phyloP scores from a whole-genome alignment of 1,140 invertebrate genomes.

The Elymnias hypermnestra region DNA sequence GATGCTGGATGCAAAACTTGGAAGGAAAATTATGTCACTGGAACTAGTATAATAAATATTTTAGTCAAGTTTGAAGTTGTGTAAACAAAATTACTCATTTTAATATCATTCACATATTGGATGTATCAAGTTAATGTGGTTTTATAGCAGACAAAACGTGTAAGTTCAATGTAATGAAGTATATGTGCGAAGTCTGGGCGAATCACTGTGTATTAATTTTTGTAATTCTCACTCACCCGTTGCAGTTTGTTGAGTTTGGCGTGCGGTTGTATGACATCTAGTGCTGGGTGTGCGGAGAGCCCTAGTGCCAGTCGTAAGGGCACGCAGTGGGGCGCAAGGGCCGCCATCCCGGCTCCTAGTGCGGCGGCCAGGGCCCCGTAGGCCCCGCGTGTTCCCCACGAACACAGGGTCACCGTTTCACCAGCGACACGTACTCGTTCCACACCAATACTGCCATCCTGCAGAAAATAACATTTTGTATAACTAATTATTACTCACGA shows the following conservation, averaged over 20 bases:
- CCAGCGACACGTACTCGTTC: slow-evolving; percentile 47
- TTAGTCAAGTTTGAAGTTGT: too few species aligned
- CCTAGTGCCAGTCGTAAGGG: slow-evolving; percentile 45
- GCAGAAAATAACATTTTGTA: slow-evolving; percentile 1
- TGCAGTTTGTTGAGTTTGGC: slow-evolving; percentile 39
- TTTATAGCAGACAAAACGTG: too few species aligned
- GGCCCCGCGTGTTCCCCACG: slow-evolving; percentile 46
- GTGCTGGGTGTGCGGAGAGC: slow-evolving; percentile 22
- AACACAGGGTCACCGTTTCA: slow-evolving; percentile 34
- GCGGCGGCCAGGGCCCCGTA: slow-evolving; percentile 49
- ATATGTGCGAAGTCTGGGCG: too few species aligned
- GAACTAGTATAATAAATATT: too few species aligned
- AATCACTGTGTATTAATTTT: too few species aligned
- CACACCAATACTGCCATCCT: slow-evolving; percentile 49
- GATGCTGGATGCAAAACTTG: too few species aligned
- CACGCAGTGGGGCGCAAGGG: slow-evolving; percentile 38
- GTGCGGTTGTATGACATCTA: slow-evolving; percentile 10
- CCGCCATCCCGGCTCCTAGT: slow-evolving; percentile 49
- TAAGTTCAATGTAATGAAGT: too few species aligned
- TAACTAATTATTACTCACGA: too few species aligned
- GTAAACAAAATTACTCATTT: too few species aligned
- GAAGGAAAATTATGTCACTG: too few species aligned
- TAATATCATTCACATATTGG: too few species aligned
- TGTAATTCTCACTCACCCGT: slow-evolving; percentile 29
- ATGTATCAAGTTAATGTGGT: too few species aligned